Evolutionary conservation across 2,888 invertebrate genomes (phyloP), one percentile per base, ranked within the genome.

Genomic region (Eumerus sabulonum): DNA sequence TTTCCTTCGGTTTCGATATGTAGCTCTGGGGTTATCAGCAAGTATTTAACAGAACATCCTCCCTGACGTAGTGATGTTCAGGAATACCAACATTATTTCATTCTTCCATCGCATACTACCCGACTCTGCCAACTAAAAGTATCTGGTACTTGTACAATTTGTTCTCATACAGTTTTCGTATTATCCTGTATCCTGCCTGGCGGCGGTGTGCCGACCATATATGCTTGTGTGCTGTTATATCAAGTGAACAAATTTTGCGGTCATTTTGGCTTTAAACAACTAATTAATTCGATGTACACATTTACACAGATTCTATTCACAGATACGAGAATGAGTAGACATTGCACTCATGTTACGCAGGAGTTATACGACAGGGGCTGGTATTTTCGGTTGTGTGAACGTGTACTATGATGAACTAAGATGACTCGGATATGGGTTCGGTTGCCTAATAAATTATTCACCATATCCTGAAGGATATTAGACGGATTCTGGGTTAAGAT

Each of bases 191-290:
- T 27, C 27, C 27, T 2, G 27, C 7, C 3, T 7, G 27, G 27
- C 7, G 27, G 7, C n/a, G n/a, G n/a, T n/a, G n/a, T n/a, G n/a
- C n/a, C n/a, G n/a, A n/a, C n/a, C n/a, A n/a, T n/a, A n/a, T n/a
- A n/a, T n/a, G n/a, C n/a, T n/a, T 27, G 27, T 27, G 27, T 27
- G 27, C 27, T 2, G 27, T 2, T 2, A 7, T 27, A 27, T 27
- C 27, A n/a, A 62, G 67, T 9, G 67, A 72, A 73, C 77, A 77
- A 77, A 72, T 77, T 73, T 57, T 77, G 63, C 67, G 72, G 63
- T 73, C 72, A 72, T 38, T 73, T 72, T 59, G 54, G 72, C 67
- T 68, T 77, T 73, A 77, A 77, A 68, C 67, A 77, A 77, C 77
- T 72, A 77, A 77, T 77, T 77, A 68, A 77, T 77, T 72, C 59